Percentiles rank a stretch among this genome's conserved stretches.
Evolutionary conservation across 1,140 invertebrate genomes (phyloP).

Genomic region (Habropoda laboriosa): DNA sequence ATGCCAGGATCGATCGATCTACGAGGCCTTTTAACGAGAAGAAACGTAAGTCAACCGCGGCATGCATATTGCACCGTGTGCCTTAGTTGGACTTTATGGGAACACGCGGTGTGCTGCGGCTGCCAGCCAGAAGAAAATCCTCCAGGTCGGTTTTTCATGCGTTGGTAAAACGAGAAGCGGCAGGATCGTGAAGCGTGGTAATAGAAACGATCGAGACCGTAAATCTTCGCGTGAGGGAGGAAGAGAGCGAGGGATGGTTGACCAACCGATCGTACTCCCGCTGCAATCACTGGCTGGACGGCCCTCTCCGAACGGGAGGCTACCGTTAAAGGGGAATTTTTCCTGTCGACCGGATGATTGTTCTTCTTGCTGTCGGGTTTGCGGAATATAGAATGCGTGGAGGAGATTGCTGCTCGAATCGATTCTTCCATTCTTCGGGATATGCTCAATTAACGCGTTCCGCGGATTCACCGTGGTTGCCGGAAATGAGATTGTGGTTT

Average conservation of each 20-base stretch:
- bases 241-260: slow-evolving; percentile 15
- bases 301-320: neutral
- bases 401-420: neutral
- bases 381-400: neutral
- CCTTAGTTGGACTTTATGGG: slow-evolving; percentile 44
- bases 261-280: neutral
- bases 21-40: slow-evolving; percentile 40
- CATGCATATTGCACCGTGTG: slow-evolving; percentile 31
- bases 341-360: neutral
- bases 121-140: slow-evolving; percentile 26
- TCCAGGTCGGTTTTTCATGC: slow-evolving; percentile 6
- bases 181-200: neutral
- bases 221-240: slow-evolving; percentile 1
- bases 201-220: slow-evolving; percentile 5
- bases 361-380: neutral
- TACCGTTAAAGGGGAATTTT: slow-evolving; percentile 8
- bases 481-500: neutral
- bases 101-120: slow-evolving; percentile 9
- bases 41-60: slow-evolving; percentile 25
- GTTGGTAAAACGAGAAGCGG: neutral
- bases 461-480: neutral
- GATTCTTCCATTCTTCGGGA: neutral
- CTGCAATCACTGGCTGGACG: neutral
- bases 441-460: neutral
- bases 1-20: slow-evolving; percentile 32